Conservation (phyloP, 2,888 invertebrate species). For the Oasisia sp. region DNA sequence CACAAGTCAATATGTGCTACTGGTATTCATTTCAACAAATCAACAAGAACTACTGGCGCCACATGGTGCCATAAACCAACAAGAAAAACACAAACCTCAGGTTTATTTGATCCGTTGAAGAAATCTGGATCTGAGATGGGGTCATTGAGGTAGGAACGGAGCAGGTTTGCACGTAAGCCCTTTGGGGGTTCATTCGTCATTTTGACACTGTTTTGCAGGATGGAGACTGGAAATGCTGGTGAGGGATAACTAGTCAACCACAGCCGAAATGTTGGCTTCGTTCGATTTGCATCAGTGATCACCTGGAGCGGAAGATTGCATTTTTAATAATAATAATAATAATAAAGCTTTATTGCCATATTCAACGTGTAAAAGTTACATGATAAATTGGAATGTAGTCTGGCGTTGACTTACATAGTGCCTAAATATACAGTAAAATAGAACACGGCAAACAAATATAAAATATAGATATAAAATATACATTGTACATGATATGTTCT, state of each 20-base stretch:
- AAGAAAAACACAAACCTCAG: conserved; percentile 48
- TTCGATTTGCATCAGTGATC: conserved; percentile 55
- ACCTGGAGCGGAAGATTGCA: conserved; percentile 45
- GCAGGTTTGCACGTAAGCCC: conserved; percentile 65
- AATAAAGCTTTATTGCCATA: no score
- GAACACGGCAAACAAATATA: no score
- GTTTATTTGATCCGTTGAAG: conserved; percentile 73
- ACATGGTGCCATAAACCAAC: background rate
- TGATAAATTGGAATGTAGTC: no score
- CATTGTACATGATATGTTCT: no score
- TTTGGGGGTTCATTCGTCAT: conserved; percentile 66
- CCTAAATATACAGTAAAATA: no score
- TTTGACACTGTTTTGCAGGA: conserved; percentile 66
- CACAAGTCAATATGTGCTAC: no score
- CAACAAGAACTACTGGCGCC: conserved; percentile 73
- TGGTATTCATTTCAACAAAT: conserved; percentile 45
- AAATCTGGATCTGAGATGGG: conserved; percentile 75
- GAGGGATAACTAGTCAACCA: conserved; percentile 66
- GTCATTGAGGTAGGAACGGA: conserved; percentile 66
- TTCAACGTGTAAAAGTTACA: no score
- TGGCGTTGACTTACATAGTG: no score
- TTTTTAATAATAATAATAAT: no score
- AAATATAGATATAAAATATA: no score
- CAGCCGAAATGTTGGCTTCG: conserved; percentile 60
- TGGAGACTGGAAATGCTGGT: conserved; percentile 63